Conservation (phyloP, 2,113 vertebrate species). For the Megaptera novaeangliae region DNA sequence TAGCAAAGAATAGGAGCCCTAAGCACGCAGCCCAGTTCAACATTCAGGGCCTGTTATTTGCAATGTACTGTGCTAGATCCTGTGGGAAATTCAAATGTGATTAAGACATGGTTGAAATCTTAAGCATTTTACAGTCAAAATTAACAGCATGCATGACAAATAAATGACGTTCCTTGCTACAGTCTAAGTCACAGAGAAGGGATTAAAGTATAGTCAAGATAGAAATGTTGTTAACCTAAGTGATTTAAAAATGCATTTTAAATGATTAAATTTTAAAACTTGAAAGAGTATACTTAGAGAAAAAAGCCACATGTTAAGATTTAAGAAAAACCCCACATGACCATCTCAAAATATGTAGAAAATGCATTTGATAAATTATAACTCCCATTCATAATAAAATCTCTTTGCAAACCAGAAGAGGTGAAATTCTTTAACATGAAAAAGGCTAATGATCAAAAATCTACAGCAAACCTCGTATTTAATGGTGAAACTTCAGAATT, state of each 20-base stretch:
- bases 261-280: neutral
- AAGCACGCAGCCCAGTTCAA: neutral
- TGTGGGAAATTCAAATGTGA: slow-evolving; percentile 20
- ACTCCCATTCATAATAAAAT: neutral
- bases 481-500: neutral
- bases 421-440: slow-evolving; percentile 19
- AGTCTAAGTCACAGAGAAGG: neutral
- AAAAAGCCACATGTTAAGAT: neutral
- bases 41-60: neutral
- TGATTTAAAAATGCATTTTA: neutral
- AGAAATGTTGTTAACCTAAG: neutral
- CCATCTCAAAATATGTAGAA: neutral
- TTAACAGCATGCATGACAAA: neutral
- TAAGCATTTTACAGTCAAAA: slow-evolving; percentile 23
- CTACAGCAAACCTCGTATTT: neutral
- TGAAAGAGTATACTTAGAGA: neutral
- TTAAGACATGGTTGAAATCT: neutral
- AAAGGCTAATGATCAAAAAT: neutral
- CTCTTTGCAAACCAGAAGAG: neutral
- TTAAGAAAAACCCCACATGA: neutral
- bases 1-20: neutral
- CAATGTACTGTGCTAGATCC: neutral
- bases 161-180: neutral
- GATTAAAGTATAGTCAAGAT: neutral
- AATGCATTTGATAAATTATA: neutral